Base-by-base conservation (phyloP, 2,797 vertebrate genomes). In the Coregonus suidteri region DNA sequence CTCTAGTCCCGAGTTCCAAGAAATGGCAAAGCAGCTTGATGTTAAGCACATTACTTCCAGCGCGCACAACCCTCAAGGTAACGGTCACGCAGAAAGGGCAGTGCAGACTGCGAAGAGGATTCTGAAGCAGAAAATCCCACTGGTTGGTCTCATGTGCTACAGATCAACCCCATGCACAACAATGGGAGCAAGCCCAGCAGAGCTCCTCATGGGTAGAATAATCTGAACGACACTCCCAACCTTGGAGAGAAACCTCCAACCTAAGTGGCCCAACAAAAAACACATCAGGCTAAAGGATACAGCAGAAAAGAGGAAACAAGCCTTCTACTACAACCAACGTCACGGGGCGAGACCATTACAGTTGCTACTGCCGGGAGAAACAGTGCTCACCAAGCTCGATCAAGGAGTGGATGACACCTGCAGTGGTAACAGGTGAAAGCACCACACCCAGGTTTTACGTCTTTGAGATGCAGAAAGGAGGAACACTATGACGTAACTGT, bases 181-280 rank as follows among this genome's bases (percentile, higher is more conserved):
- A 2, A 78, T 41, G 16, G 65, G 70, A 69, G 77, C 53, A 6
- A 53, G 67, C 13, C 73, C 4, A 34, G 73, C 79, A 4, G 51
- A 81, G n/a, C 62, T 79, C 7, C 34, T 82, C 1, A 82, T 79
- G 74, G 77, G 73, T 3, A 11, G 68, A 3, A 78, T 70, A 31
- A 81, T 78, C 31, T 54, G 51, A 51, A 75, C 25, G 3, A 82
- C 74, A 6, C 51, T 75, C 4, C 76, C 76, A 15, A 81, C 47
- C 6, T 73, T 75, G 6, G n/a, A 30, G 31, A 68, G 20, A 37
- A 73, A 76, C 30, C 62, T 76, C 4, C 74, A 76, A 53, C 77
- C 70, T 6, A 37, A 3, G 67, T 79, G 74, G 71, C 66, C 56
- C 6, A 56, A 77, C 5, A 14, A 5, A 2, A 25, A 9, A 15